These are phyloP conservation scores for Pseudoatta argentina DNA, from an alignment of 1,140 invertebrate species.

Conservation along the genomic window DNA sequence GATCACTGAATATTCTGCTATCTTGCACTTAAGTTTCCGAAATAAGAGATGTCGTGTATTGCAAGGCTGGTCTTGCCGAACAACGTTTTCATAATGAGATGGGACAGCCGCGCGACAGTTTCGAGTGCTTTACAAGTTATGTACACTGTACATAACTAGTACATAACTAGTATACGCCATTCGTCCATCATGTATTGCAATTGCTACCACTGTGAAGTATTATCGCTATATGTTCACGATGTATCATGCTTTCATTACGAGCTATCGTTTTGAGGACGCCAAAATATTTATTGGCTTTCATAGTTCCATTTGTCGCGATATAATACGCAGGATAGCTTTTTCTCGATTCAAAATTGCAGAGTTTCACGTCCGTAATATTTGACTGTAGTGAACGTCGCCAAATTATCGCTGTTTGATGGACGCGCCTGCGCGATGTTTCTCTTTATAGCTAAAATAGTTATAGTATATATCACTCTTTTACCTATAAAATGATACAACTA, in stretches of 20 bases:
- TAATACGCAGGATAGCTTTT: neutral
- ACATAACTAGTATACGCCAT: conserved; percentile 6
- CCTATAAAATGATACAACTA: too few species aligned
- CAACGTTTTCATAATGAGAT: conserved; percentile 10
- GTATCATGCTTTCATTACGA: conserved; percentile 35
- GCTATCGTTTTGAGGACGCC: neutral
- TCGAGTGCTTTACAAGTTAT: neutral
- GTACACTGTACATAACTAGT: neutral
- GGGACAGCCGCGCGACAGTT: neutral
- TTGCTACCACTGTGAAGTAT: neutral
- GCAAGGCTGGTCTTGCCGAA: neutral
- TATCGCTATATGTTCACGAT: neutral
- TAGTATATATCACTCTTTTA: too few species aligned
- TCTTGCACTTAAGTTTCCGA: conserved; percentile 19
- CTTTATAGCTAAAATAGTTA: neutral
- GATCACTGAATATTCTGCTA: conserved; percentile 3
- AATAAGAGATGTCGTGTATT: conserved; percentile 10
- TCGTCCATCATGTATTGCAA: conserved; percentile 1
- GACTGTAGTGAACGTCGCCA: neutral
- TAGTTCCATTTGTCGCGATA: conserved; percentile 16
- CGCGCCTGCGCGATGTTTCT: neutral
- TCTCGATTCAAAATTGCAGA: neutral
- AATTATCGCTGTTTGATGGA: conserved; percentile 3
- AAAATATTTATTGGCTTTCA: conserved; percentile 34
- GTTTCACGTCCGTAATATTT: neutral